These are phyloP conservation scores for Oophaga pumilio DNA, from an alignment of 2,113 vertebrate species.

Conservation along the genomic window DNA sequence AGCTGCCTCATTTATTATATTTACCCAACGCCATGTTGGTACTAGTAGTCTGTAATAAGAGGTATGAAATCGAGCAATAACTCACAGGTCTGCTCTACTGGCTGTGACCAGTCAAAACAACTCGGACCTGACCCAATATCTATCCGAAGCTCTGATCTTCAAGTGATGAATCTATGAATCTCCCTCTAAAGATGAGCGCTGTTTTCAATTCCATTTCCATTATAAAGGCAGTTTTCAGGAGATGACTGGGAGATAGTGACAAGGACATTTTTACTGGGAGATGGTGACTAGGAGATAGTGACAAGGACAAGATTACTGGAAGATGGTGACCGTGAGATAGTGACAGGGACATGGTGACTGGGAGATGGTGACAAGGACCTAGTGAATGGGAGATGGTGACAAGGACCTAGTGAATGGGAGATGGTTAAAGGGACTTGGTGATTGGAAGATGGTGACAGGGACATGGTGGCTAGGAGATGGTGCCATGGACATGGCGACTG, in stretches of 20 bases:
- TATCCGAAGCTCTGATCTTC: neutral
- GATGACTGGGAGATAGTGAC: too few species aligned
- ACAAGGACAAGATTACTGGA: too few species aligned
- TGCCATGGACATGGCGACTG: too few species aligned
- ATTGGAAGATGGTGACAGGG: too few species aligned
- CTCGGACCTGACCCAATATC: neutral
- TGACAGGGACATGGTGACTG: neutral
- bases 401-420: too few species aligned
- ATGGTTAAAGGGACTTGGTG: too few species aligned
- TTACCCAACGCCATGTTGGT: neutral
- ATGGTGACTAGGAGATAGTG: too few species aligned
- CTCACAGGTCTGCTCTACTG: neutral
- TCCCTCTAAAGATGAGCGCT: neutral
- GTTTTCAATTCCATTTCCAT: conserved; percentile 1
- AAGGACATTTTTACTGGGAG: too few species aligned
- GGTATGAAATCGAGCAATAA: neutral
- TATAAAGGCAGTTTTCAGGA: neutral
- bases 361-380: neutral
- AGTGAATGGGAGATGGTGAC: too few species aligned
- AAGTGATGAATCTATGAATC: conserved; percentile 10
- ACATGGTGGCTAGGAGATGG: too few species aligned
- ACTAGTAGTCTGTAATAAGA: neutral
- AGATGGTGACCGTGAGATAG: too few species aligned
- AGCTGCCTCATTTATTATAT: neutral
- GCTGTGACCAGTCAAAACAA: neutral